phyloP scores from a whole-genome alignment of 2,113 vertebrate species.

The Limnothrissa miodon region DNA sequence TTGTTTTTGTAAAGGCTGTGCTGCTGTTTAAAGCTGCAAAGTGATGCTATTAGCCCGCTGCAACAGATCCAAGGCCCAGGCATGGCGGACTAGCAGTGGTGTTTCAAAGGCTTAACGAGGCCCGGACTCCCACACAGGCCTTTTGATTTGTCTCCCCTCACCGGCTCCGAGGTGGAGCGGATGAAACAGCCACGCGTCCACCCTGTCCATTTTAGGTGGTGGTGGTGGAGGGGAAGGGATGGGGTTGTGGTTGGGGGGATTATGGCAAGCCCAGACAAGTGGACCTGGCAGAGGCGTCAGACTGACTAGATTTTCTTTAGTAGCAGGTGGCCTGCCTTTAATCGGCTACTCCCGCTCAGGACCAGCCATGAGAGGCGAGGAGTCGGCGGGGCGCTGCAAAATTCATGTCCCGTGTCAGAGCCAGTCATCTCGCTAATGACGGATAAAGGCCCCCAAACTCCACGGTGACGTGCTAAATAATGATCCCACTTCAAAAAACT shows the following conservation, averaged over 20 bases:
- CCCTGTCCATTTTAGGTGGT: neutral
- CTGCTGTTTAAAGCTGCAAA: neutral
- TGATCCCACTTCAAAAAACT: neutral
- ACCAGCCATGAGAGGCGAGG: neutral
- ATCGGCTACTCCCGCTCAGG: neutral
- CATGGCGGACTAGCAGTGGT: neutral
- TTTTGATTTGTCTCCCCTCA: neutral
- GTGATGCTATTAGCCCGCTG: neutral
- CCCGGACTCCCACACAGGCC: neutral
- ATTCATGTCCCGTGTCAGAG: neutral
- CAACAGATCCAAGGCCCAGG: neutral
- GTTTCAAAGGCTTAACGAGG: conserved; percentile 1
- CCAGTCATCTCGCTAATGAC: neutral
- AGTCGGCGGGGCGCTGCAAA: neutral
- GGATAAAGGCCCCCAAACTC: neutral
- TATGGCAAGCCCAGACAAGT: neutral
- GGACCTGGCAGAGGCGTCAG: neutral
- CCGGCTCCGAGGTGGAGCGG: neutral
- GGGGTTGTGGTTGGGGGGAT: neutral
- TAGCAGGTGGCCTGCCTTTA: neutral
- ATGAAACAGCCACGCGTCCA: neutral
- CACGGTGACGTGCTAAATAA: neutral
- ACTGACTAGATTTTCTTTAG: neutral
- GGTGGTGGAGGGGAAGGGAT: neutral
- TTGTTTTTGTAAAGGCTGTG: neutral